Conservation (phyloP, 2,888 invertebrate genomes). For the Acanthosepion pharaonis region DNA sequence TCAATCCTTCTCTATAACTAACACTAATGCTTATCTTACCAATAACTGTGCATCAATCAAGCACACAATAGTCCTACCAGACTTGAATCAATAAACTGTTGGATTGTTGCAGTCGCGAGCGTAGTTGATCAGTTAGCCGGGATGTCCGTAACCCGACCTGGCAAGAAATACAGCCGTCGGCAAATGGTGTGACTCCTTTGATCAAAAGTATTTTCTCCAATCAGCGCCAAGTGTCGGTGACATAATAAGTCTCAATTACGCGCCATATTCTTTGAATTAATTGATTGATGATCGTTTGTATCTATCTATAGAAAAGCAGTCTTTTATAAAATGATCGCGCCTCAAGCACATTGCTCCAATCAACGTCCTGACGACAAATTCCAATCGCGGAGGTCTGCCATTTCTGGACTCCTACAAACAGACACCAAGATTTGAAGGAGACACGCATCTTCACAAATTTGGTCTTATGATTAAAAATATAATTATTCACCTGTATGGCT, state of each 20-base stretch:
- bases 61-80: too few relatives aligned
- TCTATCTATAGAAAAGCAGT: background rate
- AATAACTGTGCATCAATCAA: too few relatives aligned
- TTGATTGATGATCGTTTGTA: background rate
- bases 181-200: background rate
- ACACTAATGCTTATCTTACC: too few relatives aligned
- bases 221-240: background rate
- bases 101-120: background rate
- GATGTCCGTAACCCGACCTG: background rate
- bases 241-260: constrained; percentile 33
- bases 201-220: background rate
- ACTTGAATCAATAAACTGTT: background rate
- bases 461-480: background rate
- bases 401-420: background rate
- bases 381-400: background rate
- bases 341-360: background rate
- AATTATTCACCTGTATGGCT: too few relatives aligned
- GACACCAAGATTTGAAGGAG: background rate
- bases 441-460: background rate
- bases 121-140: too few relatives aligned
- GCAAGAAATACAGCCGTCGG: background rate
- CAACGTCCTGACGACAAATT: background rate
- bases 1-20: too few relatives aligned
- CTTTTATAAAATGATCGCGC: constrained; percentile 1
- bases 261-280: background rate